Conservation (phyloP, 2,888 invertebrate genomes). For the Cryptus viduatorius region DNA sequence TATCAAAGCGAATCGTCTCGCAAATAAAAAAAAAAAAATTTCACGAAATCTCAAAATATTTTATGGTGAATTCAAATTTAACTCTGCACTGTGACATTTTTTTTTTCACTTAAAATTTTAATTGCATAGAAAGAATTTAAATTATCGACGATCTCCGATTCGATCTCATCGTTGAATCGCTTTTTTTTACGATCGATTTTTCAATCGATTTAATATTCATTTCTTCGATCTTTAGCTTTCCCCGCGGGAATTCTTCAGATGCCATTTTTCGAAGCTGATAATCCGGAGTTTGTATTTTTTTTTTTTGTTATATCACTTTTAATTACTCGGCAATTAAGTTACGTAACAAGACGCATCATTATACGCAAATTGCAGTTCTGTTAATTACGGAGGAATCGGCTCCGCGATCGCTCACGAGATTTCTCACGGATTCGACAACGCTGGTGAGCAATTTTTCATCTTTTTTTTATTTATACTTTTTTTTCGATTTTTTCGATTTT, state of each 20-base stretch:
- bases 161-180: background rate
- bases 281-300: slow-evolving; percentile 76
- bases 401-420: slow-evolving; percentile 87
- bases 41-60: no score
- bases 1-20: slow-evolving; percentile 27
- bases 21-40: no score
- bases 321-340: background rate
- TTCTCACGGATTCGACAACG: slow-evolving; percentile 86
- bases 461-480: background rate
- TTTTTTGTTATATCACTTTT: background rate
- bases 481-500: no score
- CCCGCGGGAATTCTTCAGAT: slow-evolving; percentile 84
- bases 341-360: background rate
- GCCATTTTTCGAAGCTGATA: slow-evolving; percentile 83
- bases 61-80: no score
- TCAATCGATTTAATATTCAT: background rate
- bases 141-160: background rate
- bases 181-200: background rate
- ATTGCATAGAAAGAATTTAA: no score
- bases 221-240: slow-evolving; percentile 80
- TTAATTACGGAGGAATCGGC: slow-evolving; percentile 86
- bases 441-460: slow-evolving; percentile 76
- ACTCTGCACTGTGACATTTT: no score
- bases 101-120: no score
- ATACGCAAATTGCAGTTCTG: background rate